Evolutionary conservation across 2,797 vertebrate genomes (phyloP).

Genomic region (Manis pentadactyla): DNA sequence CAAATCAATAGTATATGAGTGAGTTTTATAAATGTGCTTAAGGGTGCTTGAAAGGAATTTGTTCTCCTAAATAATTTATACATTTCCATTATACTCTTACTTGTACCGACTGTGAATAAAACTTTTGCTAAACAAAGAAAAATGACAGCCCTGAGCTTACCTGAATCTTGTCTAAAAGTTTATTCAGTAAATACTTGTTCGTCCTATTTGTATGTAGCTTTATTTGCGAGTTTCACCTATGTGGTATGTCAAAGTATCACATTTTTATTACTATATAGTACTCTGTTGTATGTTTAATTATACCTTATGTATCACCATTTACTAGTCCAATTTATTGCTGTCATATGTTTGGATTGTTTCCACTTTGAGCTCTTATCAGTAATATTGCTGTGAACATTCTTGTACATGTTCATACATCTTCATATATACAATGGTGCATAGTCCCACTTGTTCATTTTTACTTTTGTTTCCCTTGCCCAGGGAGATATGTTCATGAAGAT

Average conservation of each 20-base stretch:
- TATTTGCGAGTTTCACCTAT: neutral
- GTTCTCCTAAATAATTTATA: conserved; percentile 45
- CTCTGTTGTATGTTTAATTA: neutral
- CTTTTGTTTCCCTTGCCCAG: too few relatives aligned
- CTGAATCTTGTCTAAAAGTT: conserved; percentile 33
- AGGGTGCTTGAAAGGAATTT: conserved; percentile 38
- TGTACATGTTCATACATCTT: neutral
- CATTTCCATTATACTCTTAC: conserved; percentile 32
- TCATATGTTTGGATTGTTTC: conserved; percentile 37
- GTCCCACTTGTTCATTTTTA: too few relatives aligned
- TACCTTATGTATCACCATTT: neutral
- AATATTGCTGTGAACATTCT: neutral
- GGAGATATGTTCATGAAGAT: too few relatives aligned
- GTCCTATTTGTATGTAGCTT: neutral
- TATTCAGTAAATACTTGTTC: conserved; percentile 42
- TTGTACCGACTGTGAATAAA: neutral
- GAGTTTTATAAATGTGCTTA: conserved; percentile 39
- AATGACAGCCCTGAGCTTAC: conserved; percentile 4
- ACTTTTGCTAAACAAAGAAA: conserved; percentile 42
- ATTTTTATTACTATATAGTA: neutral
- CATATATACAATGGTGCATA: neutral
- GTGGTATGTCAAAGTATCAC: neutral
- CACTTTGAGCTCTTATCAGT: neutral
- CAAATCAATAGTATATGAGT: neutral
- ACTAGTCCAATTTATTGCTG: neutral